Evolutionary conservation across 2,113 vertebrate species (phyloP).

Genomic region (Axis porcinus): DNA sequence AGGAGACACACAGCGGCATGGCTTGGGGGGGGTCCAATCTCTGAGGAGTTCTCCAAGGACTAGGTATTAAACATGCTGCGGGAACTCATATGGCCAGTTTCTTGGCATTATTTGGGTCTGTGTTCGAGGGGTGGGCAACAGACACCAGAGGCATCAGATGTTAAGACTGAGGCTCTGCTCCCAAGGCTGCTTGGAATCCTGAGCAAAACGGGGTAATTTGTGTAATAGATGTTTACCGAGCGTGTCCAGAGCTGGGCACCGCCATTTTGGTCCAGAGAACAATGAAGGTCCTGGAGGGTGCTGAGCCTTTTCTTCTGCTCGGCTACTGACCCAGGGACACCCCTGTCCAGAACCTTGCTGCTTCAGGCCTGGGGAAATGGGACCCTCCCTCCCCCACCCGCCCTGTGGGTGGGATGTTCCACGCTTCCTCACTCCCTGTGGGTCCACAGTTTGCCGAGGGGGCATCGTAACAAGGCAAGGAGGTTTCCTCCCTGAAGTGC

Average conservation of each 20-base stretch:
- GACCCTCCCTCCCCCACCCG: neutral
- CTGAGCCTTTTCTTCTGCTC: neutral
- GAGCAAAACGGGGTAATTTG: neutral
- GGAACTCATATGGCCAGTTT: neutral
- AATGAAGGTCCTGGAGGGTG: neutral
- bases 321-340: neutral
- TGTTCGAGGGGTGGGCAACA: neutral
- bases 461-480: neutral
- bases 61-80: neutral
- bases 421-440: neutral
- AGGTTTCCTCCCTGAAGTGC: neutral
- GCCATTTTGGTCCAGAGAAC: neutral
- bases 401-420: neutral
- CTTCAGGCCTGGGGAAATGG: neutral
- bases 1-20: neutral
- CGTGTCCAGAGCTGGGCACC: accelerated
- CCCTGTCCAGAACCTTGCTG: neutral
- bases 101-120: neutral
- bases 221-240: neutral
- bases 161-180: neutral
- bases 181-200: neutral
- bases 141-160: neutral
- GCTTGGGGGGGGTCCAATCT: neutral
- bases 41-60: neutral
- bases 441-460: neutral